Conservation (phyloP, 1,140 invertebrate genomes). For the Halictus rubicundus region DNA sequence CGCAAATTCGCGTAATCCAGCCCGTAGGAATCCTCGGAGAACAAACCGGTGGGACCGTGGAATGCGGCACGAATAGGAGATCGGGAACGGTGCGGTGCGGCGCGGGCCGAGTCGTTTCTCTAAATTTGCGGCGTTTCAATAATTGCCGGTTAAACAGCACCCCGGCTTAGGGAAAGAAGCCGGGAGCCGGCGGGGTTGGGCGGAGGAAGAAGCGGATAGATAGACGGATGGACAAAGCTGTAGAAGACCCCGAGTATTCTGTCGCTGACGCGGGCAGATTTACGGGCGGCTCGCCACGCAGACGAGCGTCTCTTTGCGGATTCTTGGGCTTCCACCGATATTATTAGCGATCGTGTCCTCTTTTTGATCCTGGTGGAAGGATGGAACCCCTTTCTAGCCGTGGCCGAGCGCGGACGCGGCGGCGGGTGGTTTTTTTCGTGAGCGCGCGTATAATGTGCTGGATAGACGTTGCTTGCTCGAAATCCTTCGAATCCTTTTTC, state of each 20-base stretch:
- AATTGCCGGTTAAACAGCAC: constrained; percentile 19
- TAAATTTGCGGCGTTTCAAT: background rate
- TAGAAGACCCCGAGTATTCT: constrained; percentile 67
- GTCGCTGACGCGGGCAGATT: constrained; percentile 76
- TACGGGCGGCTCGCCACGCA: constrained; percentile 77
- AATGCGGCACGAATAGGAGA: no score
- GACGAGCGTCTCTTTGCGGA: constrained; percentile 76
- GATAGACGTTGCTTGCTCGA: constrained; percentile 65
- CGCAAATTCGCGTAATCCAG: no score
- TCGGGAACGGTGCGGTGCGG: background rate
- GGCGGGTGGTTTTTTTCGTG: constrained; percentile 40
- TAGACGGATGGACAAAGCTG: constrained; percentile 59
- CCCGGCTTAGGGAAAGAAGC: background rate
- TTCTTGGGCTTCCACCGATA: constrained; percentile 78
- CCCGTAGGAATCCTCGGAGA: no score
- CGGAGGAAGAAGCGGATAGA: constrained; percentile 39
- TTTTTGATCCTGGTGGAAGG: constrained; percentile 75
- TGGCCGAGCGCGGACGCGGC: constrained; percentile 5
- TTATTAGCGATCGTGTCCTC: constrained; percentile 79
- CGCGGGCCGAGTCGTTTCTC: background rate
- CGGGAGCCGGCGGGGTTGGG: background rate
- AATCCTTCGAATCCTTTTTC: constrained; percentile 60
- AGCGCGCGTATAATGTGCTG: constrained; percentile 69
- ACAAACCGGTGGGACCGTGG: no score
- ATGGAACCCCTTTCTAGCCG: constrained; percentile 47